Conservation (phyloP, 2,797 vertebrate species). For the Toxotes lorentzi region DNA sequence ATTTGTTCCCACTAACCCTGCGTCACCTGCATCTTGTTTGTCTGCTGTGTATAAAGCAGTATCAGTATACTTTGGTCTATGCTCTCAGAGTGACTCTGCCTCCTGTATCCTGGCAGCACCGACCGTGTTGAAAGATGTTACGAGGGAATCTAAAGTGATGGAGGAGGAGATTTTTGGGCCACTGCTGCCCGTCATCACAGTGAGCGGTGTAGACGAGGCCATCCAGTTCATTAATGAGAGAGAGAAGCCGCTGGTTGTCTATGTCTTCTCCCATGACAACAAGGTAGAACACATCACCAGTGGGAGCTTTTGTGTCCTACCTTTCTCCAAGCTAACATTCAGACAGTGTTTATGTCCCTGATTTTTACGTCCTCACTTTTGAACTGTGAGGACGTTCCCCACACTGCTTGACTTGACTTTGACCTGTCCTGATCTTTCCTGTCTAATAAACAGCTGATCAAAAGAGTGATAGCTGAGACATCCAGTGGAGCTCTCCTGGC, state of each 20-base stretch:
- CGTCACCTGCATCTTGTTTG: background rate
- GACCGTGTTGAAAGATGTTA: constrained; percentile 89
- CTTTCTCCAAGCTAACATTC: background rate
- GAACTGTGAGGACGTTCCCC: no score
- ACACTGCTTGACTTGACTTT: background rate
- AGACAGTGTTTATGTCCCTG: background rate
- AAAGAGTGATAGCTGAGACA: constrained; percentile 88
- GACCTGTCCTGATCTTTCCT: background rate
- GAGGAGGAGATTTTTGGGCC: constrained; percentile 95
- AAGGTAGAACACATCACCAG: constrained; percentile 62
- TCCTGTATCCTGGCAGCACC: constrained; percentile 81
- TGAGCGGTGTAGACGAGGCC: constrained; percentile 87
- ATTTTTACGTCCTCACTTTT: background rate
- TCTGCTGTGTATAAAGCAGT: background rate
- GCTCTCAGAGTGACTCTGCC: background rate
- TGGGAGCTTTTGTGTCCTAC: background rate
- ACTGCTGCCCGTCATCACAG: constrained; percentile 87
- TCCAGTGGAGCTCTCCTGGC: constrained; percentile 92
- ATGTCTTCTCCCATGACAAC: constrained; percentile 87
- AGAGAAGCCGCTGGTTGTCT: constrained; percentile 92
- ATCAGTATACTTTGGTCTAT: background rate
- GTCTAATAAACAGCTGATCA: constrained; percentile 79
- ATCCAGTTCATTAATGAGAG: constrained; percentile 89
- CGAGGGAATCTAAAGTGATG: constrained; percentile 88
- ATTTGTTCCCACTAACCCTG: background rate